Evolutionary conservation across 2,113 vertebrate species (phyloP).

Genomic region (Myiozetetes cayanensis): DNA sequence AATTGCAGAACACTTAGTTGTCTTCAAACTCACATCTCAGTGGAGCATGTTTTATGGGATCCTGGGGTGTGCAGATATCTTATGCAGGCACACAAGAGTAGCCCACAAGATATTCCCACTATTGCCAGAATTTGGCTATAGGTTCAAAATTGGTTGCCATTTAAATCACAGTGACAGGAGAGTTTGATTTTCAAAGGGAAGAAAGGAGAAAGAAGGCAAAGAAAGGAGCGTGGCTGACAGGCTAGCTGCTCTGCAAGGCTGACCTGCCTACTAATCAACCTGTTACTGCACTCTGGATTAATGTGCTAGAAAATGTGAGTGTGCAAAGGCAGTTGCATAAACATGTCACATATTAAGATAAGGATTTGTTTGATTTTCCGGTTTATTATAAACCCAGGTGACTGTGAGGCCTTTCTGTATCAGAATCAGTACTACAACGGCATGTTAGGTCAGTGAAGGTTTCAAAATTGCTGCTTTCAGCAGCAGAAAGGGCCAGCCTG

Average conservation of each 20-base stretch:
- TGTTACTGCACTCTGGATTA: background rate
- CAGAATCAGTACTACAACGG: background rate
- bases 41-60: background rate
- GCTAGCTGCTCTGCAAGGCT: background rate
- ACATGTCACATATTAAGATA: background rate
- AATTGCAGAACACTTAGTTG: background rate
- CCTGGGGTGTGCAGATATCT: background rate
- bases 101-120: background rate
- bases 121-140: background rate
- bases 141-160: background rate
- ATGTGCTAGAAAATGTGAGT: background rate
- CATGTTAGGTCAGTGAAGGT: background rate
- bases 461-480: background rate
- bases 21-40: background rate
- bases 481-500: background rate
- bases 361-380: background rate
- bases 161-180: background rate
- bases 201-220: background rate
- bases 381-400: background rate
- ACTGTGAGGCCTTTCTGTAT: background rate
- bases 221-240: background rate
- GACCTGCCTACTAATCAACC: background rate
- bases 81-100: rapidly evolving
- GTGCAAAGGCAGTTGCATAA: background rate
- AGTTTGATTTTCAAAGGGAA: background rate